Evolutionary conservation across 2,113 vertebrate genomes (phyloP).

Genomic region (Chionodraco myersi): DNA sequence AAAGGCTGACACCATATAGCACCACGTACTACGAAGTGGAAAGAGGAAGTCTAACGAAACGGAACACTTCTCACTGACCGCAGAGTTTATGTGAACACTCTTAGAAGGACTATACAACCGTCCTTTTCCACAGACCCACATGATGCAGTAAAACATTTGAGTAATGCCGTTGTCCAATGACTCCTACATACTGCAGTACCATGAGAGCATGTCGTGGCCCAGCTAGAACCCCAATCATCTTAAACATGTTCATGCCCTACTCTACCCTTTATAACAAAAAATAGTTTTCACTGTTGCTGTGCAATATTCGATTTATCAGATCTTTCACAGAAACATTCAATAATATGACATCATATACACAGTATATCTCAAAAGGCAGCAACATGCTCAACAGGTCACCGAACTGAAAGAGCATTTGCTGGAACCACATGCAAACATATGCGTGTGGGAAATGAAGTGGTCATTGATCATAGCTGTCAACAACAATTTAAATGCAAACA

Average conservation of each 20-base stretch:
- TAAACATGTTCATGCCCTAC: neutral
- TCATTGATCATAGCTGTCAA: neutral
- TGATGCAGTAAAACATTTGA: neutral
- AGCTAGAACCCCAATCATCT: neutral
- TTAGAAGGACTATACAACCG: neutral
- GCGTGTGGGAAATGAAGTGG: neutral
- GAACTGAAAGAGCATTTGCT: neutral
- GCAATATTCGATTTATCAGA: neutral
- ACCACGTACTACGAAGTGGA: neutral
- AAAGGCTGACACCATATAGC: neutral
- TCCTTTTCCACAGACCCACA: neutral
- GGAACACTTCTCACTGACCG: constrained; percentile 10
- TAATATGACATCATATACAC: neutral
- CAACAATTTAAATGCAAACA: neutral
- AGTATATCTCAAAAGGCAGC: neutral
- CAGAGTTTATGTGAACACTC: neutral
- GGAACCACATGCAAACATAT: neutral
- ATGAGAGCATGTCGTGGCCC: neutral
- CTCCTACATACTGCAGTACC: neutral
- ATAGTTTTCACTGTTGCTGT: too few species aligned
- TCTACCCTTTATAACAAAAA: neutral
- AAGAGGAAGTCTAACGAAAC: neutral
- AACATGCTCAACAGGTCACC: neutral
- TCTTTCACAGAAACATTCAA: neutral
- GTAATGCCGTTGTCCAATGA: neutral